Evolutionary conservation across 1,140 invertebrate species (phyloP).

Genomic region (Araneus ventricosus): DNA sequence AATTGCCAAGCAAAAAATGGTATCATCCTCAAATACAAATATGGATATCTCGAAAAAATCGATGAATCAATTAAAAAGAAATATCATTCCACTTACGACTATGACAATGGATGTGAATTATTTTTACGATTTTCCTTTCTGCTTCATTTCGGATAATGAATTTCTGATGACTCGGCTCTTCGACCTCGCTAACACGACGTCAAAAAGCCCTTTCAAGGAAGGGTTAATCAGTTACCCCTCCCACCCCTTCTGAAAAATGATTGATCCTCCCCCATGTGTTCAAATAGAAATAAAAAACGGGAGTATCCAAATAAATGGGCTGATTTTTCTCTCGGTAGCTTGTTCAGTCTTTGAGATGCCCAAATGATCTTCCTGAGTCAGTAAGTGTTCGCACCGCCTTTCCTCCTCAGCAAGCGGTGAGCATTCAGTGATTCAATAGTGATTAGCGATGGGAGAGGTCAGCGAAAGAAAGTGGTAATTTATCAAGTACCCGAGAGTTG

Average conservation of each 20-base stretch:
- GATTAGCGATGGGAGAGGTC: constrained; percentile 48
- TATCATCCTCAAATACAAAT: too few species aligned
- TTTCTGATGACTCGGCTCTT: too few species aligned
- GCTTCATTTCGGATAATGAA: too few species aligned
- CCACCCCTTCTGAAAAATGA: background rate
- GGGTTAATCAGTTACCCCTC: background rate
- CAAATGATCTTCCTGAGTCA: constrained; percentile 47
- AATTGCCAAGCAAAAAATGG: too few species aligned
- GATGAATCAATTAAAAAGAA: too few species aligned
- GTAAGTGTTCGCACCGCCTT: constrained; percentile 46
- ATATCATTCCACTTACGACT: too few species aligned
- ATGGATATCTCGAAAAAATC: too few species aligned
- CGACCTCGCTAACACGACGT: background rate
- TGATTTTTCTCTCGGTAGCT: constrained; percentile 5
- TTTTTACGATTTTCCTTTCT: too few species aligned
- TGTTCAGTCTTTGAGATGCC: constrained; percentile 8
- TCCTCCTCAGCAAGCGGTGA: background rate
- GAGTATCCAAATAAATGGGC: constrained; percentile 43
- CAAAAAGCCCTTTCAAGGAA: background rate
- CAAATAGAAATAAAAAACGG: background rate
- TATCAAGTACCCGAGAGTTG: constrained; percentile 48
- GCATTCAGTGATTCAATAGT: constrained; percentile 59
- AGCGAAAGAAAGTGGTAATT: constrained; percentile 61
- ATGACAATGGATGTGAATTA: too few species aligned
- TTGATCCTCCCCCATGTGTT: background rate